Percentiles rank a stretch among this genome's conserved stretches.
Conservation (phyloP, 2,113 vertebrate genomes). For the Vulpes lagopus region DNA sequence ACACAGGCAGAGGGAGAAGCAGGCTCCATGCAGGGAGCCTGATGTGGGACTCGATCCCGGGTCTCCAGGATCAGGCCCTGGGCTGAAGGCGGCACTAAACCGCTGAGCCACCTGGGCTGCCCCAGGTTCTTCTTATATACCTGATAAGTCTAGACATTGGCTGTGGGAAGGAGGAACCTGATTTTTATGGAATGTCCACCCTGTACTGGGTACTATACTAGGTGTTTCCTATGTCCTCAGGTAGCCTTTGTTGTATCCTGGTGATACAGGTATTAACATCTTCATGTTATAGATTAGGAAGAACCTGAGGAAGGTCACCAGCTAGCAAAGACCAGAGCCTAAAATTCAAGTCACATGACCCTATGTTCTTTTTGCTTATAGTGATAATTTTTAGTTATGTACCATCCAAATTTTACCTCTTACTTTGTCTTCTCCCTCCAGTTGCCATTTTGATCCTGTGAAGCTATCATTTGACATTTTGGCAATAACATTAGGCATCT, state of each 20-base stretch:
- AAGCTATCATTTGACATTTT: conserved; percentile 10
- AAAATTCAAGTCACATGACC: neutral
- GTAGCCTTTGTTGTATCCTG: neutral
- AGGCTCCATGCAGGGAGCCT: too few relatives aligned
- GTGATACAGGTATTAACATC: neutral
- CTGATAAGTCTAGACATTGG: neutral
- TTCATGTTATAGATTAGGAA: neutral
- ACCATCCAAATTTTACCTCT: neutral
- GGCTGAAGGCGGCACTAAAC: too few relatives aligned
- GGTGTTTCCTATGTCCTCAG: neutral
- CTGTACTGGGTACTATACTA: neutral
- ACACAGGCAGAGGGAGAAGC: too few relatives aligned
- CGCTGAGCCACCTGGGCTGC: too few relatives aligned
- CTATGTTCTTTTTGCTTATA: neutral
- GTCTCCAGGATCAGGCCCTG: too few relatives aligned
- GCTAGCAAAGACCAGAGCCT: neutral
- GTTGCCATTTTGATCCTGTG: conserved; percentile 30
- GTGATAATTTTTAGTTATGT: neutral
- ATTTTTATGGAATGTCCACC: neutral
- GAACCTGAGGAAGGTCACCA: neutral
- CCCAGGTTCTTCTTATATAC: neutral
- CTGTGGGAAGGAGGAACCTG: neutral
- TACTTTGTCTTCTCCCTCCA: neutral
- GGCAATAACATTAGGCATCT: neutral
- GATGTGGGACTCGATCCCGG: too few relatives aligned